phyloP scores from a whole-genome alignment of 1,140 invertebrate genomes.

The Ruditapes philippinarum region DNA sequence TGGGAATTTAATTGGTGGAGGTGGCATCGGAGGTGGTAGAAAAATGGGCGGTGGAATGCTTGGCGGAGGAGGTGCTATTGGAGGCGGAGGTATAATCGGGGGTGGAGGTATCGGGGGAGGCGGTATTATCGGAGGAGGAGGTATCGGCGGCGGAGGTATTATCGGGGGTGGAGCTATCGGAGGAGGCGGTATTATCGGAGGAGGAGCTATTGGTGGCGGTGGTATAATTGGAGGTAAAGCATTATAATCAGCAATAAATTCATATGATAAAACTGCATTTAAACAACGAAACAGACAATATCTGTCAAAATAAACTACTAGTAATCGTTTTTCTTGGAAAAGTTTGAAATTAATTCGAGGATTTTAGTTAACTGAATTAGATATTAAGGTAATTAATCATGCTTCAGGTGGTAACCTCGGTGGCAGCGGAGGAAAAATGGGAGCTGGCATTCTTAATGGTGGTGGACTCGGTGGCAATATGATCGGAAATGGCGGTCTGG shows the following conservation, averaged over 20 bases:
- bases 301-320: too few relatives aligned
- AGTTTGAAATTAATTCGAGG: too few relatives aligned
- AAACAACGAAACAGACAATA: too few relatives aligned
- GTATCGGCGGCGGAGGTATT: not conserved
- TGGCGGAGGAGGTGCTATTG: not conserved
- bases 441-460: too few relatives aligned
- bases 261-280: too few relatives aligned
- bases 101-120: not conserved
- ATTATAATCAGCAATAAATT: too few relatives aligned
- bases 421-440: too few relatives aligned
- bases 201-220: constrained; percentile 4
- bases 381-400: too few relatives aligned
- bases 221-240: not conserved
- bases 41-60: constrained; percentile 4
- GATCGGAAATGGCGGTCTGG: not conserved
- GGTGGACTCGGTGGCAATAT: not conserved
- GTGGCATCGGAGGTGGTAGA: not conserved
- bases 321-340: too few relatives aligned
- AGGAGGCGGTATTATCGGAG: not conserved
- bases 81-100: not conserved
- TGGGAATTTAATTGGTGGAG: not conserved
- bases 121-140: not conserved
- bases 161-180: not conserved
- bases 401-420: too few relatives aligned
- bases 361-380: too few relatives aligned